Conservation (phyloP, 1,140 invertebrate species). For the Monochamus saltuarius region DNA sequence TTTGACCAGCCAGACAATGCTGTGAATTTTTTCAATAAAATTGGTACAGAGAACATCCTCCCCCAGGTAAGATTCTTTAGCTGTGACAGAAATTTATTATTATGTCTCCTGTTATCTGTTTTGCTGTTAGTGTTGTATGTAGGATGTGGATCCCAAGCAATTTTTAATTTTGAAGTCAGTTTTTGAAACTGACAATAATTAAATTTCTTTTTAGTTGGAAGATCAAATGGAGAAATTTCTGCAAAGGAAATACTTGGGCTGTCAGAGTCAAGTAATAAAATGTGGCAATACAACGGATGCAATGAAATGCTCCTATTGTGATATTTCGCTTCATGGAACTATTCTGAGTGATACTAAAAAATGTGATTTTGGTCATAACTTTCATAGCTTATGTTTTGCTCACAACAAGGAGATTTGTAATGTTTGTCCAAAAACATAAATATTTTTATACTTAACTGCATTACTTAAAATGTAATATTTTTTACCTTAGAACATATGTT, state of each 20-base stretch:
- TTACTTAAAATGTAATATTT: background rate
- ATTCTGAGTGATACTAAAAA: conserved; percentile 27
- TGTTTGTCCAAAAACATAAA: conserved; percentile 18
- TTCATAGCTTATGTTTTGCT: conserved; percentile 39
- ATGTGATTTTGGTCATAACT: conserved; percentile 35
- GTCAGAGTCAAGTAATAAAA: background rate
- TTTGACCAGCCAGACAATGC: conserved; percentile 10
- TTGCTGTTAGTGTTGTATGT: background rate
- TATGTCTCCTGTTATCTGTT: background rate
- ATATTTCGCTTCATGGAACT: conserved; percentile 34
- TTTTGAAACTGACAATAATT: background rate
- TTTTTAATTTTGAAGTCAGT: too few species aligned
- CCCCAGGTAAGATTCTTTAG: conserved; percentile 9
- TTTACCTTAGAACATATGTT: background rate
- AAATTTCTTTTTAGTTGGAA: conserved; percentile 35
- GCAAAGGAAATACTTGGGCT: conserved; percentile 30
- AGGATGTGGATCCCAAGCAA: too few species aligned
- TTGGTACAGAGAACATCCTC: conserved; percentile 15
- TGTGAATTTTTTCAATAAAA: conserved; percentile 29
- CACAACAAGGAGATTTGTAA: conserved; percentile 21
- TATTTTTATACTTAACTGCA: conserved; percentile 7
- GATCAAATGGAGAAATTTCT: conserved; percentile 33
- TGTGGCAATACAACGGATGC: conserved; percentile 2
- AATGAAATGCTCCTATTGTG: conserved; percentile 29
- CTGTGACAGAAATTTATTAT: background rate